Percentiles rank a stretch among this genome's conserved stretches.
These are phyloP conservation scores for Pharmacophagus antenor DNA, from an alignment of 2,888 invertebrate genomes.

Conservation along the genomic window DNA sequence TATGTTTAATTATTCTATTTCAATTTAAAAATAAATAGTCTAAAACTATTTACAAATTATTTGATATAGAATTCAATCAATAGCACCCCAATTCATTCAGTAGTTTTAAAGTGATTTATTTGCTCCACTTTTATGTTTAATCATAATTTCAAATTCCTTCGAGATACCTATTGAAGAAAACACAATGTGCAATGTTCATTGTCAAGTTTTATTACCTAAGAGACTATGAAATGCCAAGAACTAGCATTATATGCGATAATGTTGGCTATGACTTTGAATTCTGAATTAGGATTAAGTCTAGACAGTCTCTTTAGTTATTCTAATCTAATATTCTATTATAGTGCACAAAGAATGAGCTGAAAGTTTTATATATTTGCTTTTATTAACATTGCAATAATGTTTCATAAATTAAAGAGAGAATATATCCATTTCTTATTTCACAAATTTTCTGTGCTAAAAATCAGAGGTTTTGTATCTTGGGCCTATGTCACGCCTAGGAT, in stretches of 20 bases:
- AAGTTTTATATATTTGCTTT: neutral
- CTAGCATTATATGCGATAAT: neutral
- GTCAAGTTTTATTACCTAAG: neutral
- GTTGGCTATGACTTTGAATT: constrained; percentile 7
- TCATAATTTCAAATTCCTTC: neutral
- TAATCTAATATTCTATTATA: neutral
- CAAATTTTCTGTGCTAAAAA: no score
- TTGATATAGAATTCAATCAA: no score
- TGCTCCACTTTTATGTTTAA: neutral
- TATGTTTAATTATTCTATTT: no score
- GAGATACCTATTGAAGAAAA: neutral
- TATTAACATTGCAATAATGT: neutral
- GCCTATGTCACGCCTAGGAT: no score
- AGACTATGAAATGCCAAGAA: constrained; percentile 5
- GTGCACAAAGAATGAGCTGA: neutral
- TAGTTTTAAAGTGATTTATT: neutral
- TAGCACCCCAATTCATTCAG: no score
- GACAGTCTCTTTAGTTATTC: constrained; percentile 1
- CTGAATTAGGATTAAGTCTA: constrained; percentile 3
- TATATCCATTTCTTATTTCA: no score
- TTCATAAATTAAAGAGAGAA: no score
- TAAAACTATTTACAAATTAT: no score
- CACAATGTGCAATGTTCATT: constrained; percentile 4
- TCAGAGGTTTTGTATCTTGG: no score
- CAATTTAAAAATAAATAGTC: no score